Conservation (phyloP, 2,888 invertebrate genomes). For the Taphrorychus bicolor region DNA sequence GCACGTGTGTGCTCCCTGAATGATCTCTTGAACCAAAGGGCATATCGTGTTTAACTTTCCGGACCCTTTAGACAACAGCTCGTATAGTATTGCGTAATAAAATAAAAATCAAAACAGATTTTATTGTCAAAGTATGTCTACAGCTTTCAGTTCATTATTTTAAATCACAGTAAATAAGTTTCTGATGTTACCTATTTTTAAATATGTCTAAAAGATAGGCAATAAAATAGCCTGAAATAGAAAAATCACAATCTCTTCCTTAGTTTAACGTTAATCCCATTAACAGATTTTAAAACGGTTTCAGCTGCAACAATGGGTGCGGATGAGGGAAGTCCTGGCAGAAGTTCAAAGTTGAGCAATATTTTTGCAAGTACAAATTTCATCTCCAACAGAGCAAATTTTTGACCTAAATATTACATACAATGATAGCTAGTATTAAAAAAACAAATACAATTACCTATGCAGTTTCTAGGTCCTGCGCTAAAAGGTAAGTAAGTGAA, state of each 20-base stretch:
- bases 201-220: too few relatives aligned
- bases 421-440: background rate
- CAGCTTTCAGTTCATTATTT: too few relatives aligned
- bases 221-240: too few relatives aligned
- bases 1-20: constrained; percentile 45
- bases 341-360: constrained; percentile 59
- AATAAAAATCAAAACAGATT: too few relatives aligned
- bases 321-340: constrained; percentile 39
- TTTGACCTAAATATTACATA: constrained; percentile 50
- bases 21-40: constrained; percentile 10
- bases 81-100: background rate
- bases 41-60: constrained; percentile 10
- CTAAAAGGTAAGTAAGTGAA: constrained; percentile 40
- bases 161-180: too few relatives aligned
- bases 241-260: background rate
- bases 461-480: constrained; percentile 42
- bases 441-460: constrained; percentile 22
- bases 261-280: constrained; percentile 40
- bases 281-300: constrained; percentile 39
- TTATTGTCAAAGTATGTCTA: too few relatives aligned
- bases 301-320: constrained; percentile 35
- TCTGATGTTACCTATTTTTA: too few relatives aligned
- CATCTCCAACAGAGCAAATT: constrained; percentile 64
- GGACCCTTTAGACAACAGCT: background rate
- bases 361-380: constrained; percentile 64